These are phyloP conservation scores for Spisula solida DNA, from an alignment of 2,888 invertebrate genomes.

Conservation along the genomic window DNA sequence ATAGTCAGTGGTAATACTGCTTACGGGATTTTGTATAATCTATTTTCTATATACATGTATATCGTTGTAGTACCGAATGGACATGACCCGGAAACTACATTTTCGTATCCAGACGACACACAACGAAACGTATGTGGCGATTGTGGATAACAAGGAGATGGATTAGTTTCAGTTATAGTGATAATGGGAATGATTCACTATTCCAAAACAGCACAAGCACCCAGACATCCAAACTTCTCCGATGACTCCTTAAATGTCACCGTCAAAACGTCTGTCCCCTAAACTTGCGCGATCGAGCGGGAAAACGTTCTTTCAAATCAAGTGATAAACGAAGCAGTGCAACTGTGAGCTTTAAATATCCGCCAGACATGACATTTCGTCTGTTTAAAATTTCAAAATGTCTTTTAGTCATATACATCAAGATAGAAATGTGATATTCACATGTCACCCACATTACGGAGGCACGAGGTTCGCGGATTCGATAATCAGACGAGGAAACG, in stretches of 20 bases:
- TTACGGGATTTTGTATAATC: too few species aligned
- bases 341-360: constrained; percentile 52
- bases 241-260: constrained; percentile 54
- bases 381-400: background rate
- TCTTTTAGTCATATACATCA: background rate
- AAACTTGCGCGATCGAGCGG: constrained; percentile 49
- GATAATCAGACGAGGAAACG: background rate
- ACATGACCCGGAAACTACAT: constrained; percentile 75
- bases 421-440: background rate
- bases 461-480: background rate
- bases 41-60: too few species aligned
- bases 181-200: constrained; percentile 81
- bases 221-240: constrained; percentile 60
- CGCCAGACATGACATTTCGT: background rate
- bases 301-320: constrained; percentile 67
- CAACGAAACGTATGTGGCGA: constrained; percentile 77
- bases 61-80: constrained; percentile 55
- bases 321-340: constrained; percentile 76
- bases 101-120: constrained; percentile 76
- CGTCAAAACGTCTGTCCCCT: constrained; percentile 61
- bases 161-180: too few species aligned
- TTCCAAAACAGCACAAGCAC: constrained; percentile 66
- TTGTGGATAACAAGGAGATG: constrained; percentile 75
- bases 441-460: background rate
- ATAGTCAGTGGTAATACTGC: too few species aligned